A percentile compares a stretch with the other conserved stretches of the same genome.
Evolutionary conservation across 2,113 vertebrate species (phyloP).

Genomic region (Oncorhynchus keta): DNA sequence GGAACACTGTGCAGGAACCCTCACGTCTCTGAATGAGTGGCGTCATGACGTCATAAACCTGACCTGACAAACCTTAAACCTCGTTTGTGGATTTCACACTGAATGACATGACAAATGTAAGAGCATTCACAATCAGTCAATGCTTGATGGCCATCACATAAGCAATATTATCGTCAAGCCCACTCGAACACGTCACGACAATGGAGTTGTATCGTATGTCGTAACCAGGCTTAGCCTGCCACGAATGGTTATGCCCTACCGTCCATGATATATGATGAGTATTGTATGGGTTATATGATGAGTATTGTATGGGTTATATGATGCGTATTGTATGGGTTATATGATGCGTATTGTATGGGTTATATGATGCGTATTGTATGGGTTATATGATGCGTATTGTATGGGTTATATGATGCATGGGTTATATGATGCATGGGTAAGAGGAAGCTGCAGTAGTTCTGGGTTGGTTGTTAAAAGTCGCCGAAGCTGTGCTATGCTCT

Average conservation of each 20-base stretch:
- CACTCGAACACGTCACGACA: neutral
- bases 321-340: too few species aligned
- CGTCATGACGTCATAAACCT: neutral
- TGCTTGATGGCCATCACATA: neutral
- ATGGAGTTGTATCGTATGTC: neutral
- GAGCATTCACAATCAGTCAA: neutral
- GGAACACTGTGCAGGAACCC: neutral
- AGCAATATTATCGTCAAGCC: neutral
- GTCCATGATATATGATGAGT: neutral
- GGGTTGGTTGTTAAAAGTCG: neutral
- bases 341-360: too few species aligned
- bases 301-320: too few species aligned
- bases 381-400: too few species aligned
- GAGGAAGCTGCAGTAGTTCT: neutral
- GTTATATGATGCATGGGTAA: neutral
- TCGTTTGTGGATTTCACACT: too few species aligned
- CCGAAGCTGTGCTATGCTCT: neutral
- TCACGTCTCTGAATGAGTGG: too few species aligned
- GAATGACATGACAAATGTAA: neutral
- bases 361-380: too few species aligned
- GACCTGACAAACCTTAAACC: neutral
- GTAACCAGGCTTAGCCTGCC: neutral
- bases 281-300: too few species aligned
- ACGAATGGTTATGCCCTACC: too few species aligned
- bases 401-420: too few species aligned